These are phyloP conservation scores for Habroteleia sp. DNA, from an alignment of 2,888 invertebrate species.

Conservation along the genomic window DNA sequence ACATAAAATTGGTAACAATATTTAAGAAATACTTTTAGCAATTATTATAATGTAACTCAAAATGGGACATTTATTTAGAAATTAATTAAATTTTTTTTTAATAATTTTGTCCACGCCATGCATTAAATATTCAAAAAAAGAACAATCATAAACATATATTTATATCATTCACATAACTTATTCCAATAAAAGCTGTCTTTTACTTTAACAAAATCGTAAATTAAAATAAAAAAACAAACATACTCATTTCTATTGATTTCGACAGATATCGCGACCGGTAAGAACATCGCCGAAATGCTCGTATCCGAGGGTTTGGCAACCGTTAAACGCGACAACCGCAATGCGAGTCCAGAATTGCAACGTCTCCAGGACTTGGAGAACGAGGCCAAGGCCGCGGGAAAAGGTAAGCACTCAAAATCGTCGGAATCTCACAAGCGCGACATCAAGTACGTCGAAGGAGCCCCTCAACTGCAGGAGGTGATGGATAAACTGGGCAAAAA, in stretches of 20 bases:
- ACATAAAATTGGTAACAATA: no score
- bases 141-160: no score
- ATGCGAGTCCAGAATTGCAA: slow-evolving; percentile 86
- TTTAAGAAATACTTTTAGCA: no score
- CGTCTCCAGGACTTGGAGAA: slow-evolving; percentile 93
- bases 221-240: no score
- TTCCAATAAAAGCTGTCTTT: not conserved
- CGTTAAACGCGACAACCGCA: slow-evolving; percentile 86
- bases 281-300: slow-evolving; percentile 93
- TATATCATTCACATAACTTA: not conserved
- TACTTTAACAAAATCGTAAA: no score
- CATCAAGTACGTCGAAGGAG: slow-evolving; percentile 94
- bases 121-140: no score
- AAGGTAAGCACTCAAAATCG: slow-evolving; percentile 88
- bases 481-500: slow-evolving; percentile 93
- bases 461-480: slow-evolving; percentile 89
- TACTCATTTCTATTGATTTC: not conserved
- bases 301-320: slow-evolving; percentile 94
- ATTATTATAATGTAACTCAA: no score
- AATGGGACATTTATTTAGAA: no score
- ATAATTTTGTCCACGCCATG: no score
- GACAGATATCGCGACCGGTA: slow-evolving; percentile 85
- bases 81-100: no score
- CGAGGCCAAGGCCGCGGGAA: slow-evolving; percentile 91
- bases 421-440: slow-evolving; percentile 86